Base-by-base conservation (phyloP, 2,797 vertebrate species). In the Lithobates pipiens region DNA sequence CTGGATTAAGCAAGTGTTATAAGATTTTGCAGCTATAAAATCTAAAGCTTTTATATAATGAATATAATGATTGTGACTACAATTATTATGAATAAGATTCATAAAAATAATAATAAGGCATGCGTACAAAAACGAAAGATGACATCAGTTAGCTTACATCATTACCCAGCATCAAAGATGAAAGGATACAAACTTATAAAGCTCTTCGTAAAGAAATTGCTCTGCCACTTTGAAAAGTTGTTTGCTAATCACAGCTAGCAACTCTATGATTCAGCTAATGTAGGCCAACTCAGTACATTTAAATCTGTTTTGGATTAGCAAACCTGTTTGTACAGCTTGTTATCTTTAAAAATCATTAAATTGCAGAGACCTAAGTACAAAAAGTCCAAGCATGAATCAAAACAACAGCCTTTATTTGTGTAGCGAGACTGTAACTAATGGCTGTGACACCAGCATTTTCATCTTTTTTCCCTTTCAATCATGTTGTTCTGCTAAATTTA, bases 271-370 rank as follows among this genome's bases (percentile, higher is more conserved):
- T 81, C 46, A 86, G 50, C 80, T 77, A 82, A 83, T 86, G 85
- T 86, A 86, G 85, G 57, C 67, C 76, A 86, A 68, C 69, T 69
- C 75, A 68, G 29, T 74, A 63, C 69, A 74, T 82, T 86, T 73
- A 86, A 86, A 83, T 86, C 85, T 86, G 85, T 83, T 86, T 86
- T 77, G 85, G 85, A 86, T 86, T 86, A 83, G 42, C 27, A 69
- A 86, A 78, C 85, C 85, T 86, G 80, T 86, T 86, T 82, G 75
- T 86, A 83, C 85, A 86, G 85, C 69, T 86, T 86, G 85, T 86
- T 86, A 78, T 86, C 85, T 86, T 86, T 86, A 78, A 86, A 86
- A 86, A 86, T 82, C 75, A 86, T 86, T 86, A 86, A 67, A 86
- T 82, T 73, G n/a, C 80, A 73, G 68, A 74, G 85, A 67, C 85